A percentile compares a stretch with the other conserved stretches of the same genome.
These are phyloP conservation scores for Drosophila athabasca DNA, from an alignment of 1,140 invertebrate genomes.

Conservation along the genomic window DNA sequence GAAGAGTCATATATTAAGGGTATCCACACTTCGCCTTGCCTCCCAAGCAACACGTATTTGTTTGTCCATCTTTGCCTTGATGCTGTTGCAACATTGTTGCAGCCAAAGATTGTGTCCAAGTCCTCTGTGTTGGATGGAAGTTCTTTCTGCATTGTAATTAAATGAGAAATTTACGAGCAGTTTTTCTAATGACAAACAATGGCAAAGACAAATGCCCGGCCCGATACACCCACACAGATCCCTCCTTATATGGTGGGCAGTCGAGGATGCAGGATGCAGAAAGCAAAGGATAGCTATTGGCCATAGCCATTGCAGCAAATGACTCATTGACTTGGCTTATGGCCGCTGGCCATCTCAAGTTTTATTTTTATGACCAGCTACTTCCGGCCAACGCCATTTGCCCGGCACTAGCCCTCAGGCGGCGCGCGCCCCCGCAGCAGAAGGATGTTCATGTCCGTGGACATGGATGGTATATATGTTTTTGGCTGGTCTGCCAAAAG, in stretches of 20 bases:
- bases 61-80: conserved; percentile 27
- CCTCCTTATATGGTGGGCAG: conserved; percentile 3
- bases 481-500: conserved; percentile 64
- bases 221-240: conserved; percentile 50
- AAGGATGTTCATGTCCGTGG: background rate
- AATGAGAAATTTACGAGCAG: conserved; percentile 74
- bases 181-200: conserved; percentile 73
- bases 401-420: conserved; percentile 5
- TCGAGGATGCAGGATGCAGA: conserved; percentile 20
- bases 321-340: conserved; percentile 80
- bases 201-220: conserved; percentile 67
- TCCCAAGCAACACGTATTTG: conserved; percentile 3
- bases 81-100: conserved; percentile 70
- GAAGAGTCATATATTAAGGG: conserved; percentile 1
- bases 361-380: conserved; percentile 81
- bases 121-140: conserved; percentile 7
- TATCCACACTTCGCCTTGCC: background rate
- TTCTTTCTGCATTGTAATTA: conserved; percentile 69
- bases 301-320: conserved; percentile 73
- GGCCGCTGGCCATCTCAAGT: conserved; percentile 69
- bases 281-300: conserved; percentile 17
- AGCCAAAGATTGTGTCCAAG: conserved; percentile 45
- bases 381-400: conserved; percentile 74
- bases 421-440: conserved; percentile 37
- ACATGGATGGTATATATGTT: conserved; percentile 10